Evolutionary conservation across 2,888 invertebrate species (phyloP), one percentile per base, ranked within the genome.

Genomic region (Acrobasis consociella): DNA sequence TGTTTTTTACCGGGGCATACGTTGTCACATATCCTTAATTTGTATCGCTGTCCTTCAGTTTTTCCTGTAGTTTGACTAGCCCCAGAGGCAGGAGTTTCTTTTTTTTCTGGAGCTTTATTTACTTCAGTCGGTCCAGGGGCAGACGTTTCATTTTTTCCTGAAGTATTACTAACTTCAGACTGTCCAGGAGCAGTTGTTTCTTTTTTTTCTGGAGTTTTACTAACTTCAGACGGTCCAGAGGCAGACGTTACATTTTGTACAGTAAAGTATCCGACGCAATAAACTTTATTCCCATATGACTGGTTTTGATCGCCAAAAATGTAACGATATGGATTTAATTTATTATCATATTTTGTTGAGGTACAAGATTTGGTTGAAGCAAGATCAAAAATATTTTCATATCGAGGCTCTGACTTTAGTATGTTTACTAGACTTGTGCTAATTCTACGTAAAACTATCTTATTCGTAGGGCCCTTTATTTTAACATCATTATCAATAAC

Each of bases 231-330:
- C 38, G 13, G 31, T 13, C 42, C 51, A 11, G 37, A 0, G 46
- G 46, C 15, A 37, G 39, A 1, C 11, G 15, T 70, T 61, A 81
- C 76, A 50, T 79, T 83, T 69, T 84, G 76, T 42, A 90, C 83
- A 37, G 85, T 87, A 70, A 84, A 86, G 73, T 89, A 91, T 46
- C 80, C 80, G 1, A 91, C 87, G 67, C 75, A 86, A 67, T 87
- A 89, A 13, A 85, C 77, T 69, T 77, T 72, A 62, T 83, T 83
- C 5, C 77, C 75, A 63, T 76, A 78, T 11, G 73, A 69, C 11
- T 72, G 76, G 22, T 65, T 68, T 11, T 64, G 68, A 50, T 80
- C 77, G 9, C 80, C 82, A 72, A 86, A 89, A 65, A 89, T 83
- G 52, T 89, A 87, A 67, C 81, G 76, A 58, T 83, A 76, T 17